Base-by-base conservation (phyloP, 2,888 invertebrate genomes). In the Cistogaster globosa region DNA sequence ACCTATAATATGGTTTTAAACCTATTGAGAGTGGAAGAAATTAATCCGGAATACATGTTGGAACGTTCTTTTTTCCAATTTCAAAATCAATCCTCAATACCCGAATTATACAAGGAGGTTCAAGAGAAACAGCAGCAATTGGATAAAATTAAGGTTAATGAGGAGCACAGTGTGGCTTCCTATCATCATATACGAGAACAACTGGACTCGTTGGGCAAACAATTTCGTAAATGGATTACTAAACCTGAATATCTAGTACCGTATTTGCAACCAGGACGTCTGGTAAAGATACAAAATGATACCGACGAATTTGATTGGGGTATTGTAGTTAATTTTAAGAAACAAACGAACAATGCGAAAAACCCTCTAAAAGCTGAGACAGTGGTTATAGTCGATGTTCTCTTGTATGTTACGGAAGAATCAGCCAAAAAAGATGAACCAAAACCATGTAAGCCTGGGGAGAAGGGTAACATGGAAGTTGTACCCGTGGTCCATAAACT, bases 1-100 rank as follows among this genome's bases (percentile, higher is more conserved):
- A 99, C 99, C 0, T 99, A 99, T 93, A 99, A 99, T 92, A 99
- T 99, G 99, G 99, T 99, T 5, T 93, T 98, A 78, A 96, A 99
- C 95, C 93, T 99, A 87, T 93, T 99, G 87, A 94, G 99, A 87
- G 99, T 99, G 0, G 99, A 99, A 93, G 99, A 99, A 93, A 99
- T 99, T 76, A 99, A 99, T 93, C 99, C 99, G 0, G 99, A 99
- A 92, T 99, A 98, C 91, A 99, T 99, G 98, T 93, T 99, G 90
- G 99, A 99, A 91, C 94, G 98, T 86, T 98, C 98, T 88, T 99
- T 99, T 93, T 98, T 96, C 93, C 99, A 99, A 93, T 99, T 99
- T 91, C 99, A 99, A 93, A 99, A 99, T 93, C 99, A 98, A 93
- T 96, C 98, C 0, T 95, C 96, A 18, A 97, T 99, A 89, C 99